Evolutionary conservation across 2,888 invertebrate species (phyloP).

Genomic region (Zaprionus lineosus): DNA sequence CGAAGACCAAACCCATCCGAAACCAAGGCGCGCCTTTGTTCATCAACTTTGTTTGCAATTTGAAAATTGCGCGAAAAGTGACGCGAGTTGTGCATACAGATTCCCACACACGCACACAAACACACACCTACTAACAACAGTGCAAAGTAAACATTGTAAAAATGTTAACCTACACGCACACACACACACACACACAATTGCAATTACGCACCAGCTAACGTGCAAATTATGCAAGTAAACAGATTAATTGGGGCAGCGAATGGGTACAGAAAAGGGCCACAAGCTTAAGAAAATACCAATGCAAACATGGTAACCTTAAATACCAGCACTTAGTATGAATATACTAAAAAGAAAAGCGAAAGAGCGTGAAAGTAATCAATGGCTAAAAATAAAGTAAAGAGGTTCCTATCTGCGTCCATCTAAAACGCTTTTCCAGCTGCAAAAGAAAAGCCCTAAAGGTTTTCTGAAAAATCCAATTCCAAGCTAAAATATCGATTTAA

Average conservation of each 20-base stretch:
- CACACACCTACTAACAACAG: too few species aligned
- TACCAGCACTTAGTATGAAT: constrained; percentile 3
- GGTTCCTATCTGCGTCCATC: too few species aligned
- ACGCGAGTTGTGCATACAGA: constrained; percentile 33
- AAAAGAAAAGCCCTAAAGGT: too few species aligned
- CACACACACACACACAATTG: constrained; percentile 37
- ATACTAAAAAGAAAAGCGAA: background rate
- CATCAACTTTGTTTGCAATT: constrained; percentile 68
- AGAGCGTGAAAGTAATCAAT: background rate
- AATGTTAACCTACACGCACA: constrained; percentile 24
- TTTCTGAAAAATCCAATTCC: too few species aligned
- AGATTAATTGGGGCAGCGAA: constrained; percentile 70
- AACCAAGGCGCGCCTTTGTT: constrained; percentile 59
- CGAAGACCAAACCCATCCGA: constrained; percentile 33
- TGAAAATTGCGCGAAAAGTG: constrained; percentile 66
- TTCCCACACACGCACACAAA: constrained; percentile 7
- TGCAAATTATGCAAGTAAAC: constrained; percentile 78
- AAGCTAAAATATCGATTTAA: too few species aligned
- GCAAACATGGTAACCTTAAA: too few species aligned
- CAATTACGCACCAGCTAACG: constrained; percentile 64
- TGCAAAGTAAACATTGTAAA: too few species aligned
- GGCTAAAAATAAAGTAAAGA: background rate
- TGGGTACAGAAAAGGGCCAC: constrained; percentile 39
- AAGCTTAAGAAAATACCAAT: constrained; percentile 15
- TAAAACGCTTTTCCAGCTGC: too few species aligned